Evolutionary conservation across 2,888 invertebrate species (phyloP), one percentile per base, ranked within the genome.

Genomic region (Eubasilissa splendida): DNA sequence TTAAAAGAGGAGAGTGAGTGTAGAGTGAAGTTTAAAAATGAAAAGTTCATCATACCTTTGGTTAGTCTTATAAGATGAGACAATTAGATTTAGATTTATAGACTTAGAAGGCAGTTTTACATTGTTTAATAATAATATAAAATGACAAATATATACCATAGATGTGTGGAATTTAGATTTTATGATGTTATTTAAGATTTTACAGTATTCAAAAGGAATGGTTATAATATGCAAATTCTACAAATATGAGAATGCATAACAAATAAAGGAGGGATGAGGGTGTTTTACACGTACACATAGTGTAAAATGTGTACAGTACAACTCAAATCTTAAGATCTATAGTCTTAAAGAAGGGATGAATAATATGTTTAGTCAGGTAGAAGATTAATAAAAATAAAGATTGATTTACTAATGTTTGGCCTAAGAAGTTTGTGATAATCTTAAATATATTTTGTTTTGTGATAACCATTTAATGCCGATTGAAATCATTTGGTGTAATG

Each of bases 381-480:
- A 22, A 22, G 22, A 22, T 63, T 10, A 63, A 31, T 63, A 31
- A 63, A 63, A 31, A 63, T 63, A 63, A 31, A 31, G 22, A 22
- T 31, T 60, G 59, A 63, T 31, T 63, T 31, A 63, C 22, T 63
- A 63, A 63, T 63, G 66, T n/a, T 33, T 66, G 66, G 66, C 66
- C 66, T 66, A 66, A 50, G 22, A 22, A 22, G 31, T 66, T 42
- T 66, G 66, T 66, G 66, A 66, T 66, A 66, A 66, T 66, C n/a
- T 66, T 66, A 12, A 66, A 65, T n/a, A 7, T 66, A 8, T 66
- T 66, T 66, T 22, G n/a, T 66, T 3, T 50, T 50, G 8, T 66
- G 4, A 50, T 66, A 50, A 66, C 50, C n/a, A 50, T 3, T 31
- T 63, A 63, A 63, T 31, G 60, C 60, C 14, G 60, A 63, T 63